Base-by-base conservation (phyloP, 2,888 invertebrate genomes). In the Tortrix viridana region DNA sequence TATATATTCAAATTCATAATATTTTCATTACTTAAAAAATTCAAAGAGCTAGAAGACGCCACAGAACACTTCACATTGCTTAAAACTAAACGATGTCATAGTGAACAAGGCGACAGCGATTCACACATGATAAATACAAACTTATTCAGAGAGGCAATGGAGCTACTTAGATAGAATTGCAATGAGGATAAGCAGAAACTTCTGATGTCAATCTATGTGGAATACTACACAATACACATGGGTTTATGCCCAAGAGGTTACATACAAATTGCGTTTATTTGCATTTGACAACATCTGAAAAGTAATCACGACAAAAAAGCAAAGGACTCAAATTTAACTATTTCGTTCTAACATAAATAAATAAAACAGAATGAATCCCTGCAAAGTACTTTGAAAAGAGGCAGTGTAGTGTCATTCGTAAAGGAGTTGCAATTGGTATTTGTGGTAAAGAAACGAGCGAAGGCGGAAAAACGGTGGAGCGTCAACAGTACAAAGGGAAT, bases 71-170 rank as follows among this genome's bases (percentile, higher is more conserved):
- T 9, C 9, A 9, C 1, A 26, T 2, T 77, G 75, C 74, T 80
- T 74, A 73, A 75, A 80, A 82, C 80, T 76, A 74, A 76, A 75
- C 74, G 81, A 81, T 79, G 81, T 79, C 80, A 76, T 76, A 76
- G 74, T 74, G 75, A 81, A 82, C 80, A 81, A 84, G 79, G 79
- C 80, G 77, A 77, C 75, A 76, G 74, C 77, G 75, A 72, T 74
- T 74, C 77, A 78, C 79, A 79, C 77, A 79, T 72, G 74, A 80
- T 76, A 82, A 85, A 87, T 87, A 86, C 82, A 80, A 86, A 87
- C 83, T 77, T 74, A 73, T 71, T 50, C 49, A 55, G 43, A 56
- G 49, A 44, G 76, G 77, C 79, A 81, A 76, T 81, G 68, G 76
- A 73, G 73, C 67, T 77, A 76, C 75, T 77, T 74, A 69, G 72